phyloP scores from a whole-genome alignment of 1,140 invertebrate species.

The Hylaeus volcanicus region DNA sequence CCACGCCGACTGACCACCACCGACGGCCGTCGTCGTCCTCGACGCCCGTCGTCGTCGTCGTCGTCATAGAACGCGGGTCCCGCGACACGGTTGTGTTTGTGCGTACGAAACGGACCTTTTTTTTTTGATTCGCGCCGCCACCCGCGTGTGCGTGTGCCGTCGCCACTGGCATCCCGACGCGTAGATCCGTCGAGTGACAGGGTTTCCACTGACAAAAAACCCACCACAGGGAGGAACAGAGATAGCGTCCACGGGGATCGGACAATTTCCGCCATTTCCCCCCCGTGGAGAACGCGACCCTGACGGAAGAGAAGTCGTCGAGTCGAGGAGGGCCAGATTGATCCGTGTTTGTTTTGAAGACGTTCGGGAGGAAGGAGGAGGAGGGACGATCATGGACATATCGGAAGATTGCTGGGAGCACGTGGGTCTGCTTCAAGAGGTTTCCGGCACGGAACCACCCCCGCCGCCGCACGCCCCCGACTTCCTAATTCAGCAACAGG shows the following conservation, averaged over 20 bases:
- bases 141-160: neutral
- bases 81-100: constrained; percentile 47
- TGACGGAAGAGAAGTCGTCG: too few relatives aligned
- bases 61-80: constrained; percentile 61
- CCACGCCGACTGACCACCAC: constrained; percentile 81
- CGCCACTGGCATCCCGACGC: neutral
- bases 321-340: too few relatives aligned
- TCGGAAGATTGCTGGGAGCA: constrained; percentile 79
- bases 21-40: constrained; percentile 76
- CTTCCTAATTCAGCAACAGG: constrained; percentile 76
- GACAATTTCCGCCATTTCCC: neutral
- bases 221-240: neutral
- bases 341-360: neutral
- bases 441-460: constrained; percentile 69
- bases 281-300: neutral
- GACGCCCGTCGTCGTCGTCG: constrained; percentile 70
- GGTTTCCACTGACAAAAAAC: neutral
- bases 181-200: neutral
- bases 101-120: constrained; percentile 9
- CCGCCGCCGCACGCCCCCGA: constrained; percentile 67
- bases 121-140: constrained; percentile 13
- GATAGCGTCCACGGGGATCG: too few relatives aligned
- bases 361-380: neutral
- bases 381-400: constrained; percentile 73
- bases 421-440: constrained; percentile 79